Evolutionary conservation across 2,888 invertebrate species (phyloP).

Genomic region (Spicauda simplicius): DNA sequence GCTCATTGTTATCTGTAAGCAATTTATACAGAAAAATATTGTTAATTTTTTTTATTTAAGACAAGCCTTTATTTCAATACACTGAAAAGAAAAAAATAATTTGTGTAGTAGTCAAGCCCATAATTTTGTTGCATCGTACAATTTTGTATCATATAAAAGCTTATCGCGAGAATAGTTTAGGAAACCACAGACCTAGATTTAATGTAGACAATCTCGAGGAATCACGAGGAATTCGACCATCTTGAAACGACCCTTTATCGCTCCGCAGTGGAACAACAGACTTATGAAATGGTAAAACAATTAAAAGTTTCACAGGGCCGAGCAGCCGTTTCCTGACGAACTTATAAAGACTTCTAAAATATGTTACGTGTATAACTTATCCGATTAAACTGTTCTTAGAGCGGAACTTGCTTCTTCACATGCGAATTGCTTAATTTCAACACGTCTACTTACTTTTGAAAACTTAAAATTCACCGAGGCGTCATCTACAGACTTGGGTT

Average conservation of each 20-base stretch:
- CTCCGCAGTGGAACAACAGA: conserved; percentile 26
- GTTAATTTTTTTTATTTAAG: too few species aligned
- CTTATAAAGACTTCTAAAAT: conserved; percentile 54
- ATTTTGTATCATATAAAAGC: too few species aligned
- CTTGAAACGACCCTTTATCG: conserved; percentile 8
- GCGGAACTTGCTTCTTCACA: conserved; percentile 33
- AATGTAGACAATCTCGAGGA: too few species aligned
- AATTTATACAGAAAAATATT: too few species aligned
- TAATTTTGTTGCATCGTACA: too few species aligned
- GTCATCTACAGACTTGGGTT: conserved; percentile 4
- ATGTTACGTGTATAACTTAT: conserved; percentile 43
- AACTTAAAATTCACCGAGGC: conserved; percentile 10
- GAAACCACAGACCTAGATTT: too few species aligned
- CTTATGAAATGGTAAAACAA: conserved; percentile 62
- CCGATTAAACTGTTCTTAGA: conserved; percentile 40
- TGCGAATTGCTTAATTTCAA: conserved; percentile 35
- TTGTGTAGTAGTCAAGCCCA: too few species aligned
- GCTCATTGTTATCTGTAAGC: too few species aligned
- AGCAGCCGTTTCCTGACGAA: conserved; percentile 38
- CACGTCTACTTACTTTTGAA: conserved; percentile 20
- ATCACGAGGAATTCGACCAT: too few species aligned
- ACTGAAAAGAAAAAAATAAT: too few species aligned
- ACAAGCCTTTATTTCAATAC: too few species aligned
- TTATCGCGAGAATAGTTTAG: too few species aligned
- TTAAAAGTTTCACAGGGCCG: conserved; percentile 55